Percentiles rank a stretch among this genome's conserved stretches.
phyloP scores from a whole-genome alignment of 2,797 vertebrate species.

The Hydrophis major region DNA sequence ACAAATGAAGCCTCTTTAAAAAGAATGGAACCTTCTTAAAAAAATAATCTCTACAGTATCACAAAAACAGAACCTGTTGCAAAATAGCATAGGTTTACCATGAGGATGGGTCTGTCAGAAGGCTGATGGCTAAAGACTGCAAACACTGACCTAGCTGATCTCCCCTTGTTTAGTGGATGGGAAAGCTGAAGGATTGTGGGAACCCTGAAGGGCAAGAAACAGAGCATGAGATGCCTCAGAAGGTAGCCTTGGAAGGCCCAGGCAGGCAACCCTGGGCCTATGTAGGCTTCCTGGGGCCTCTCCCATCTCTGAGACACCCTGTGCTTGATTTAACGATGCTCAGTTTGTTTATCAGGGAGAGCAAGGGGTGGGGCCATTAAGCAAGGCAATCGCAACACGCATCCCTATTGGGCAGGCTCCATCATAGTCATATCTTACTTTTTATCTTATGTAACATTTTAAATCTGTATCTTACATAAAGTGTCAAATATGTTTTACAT shows the following conservation, averaged over 20 bases:
- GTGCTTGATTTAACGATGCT: neutral
- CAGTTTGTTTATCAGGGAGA: neutral
- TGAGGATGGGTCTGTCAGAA: neutral
- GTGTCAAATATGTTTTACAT: neutral
- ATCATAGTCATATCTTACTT: neutral
- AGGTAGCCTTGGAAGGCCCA: neutral
- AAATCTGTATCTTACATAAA: neutral
- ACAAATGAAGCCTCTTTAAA: neutral
- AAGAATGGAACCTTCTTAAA: no score
- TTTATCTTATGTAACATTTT: neutral
- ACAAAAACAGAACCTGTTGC: no score
- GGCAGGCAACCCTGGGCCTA: neutral
- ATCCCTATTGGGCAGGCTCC: neutral
- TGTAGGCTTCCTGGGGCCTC: neutral
- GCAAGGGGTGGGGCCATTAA: neutral
- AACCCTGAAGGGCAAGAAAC: neutral
- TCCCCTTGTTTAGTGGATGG: neutral
- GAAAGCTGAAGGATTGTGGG: neutral
- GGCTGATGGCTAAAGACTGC: neutral
- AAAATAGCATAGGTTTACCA: no score
- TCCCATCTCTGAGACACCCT: no score
- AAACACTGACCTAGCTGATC: neutral
- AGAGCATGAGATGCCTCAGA: neutral
- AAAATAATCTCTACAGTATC: no score
- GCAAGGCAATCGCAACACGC: neutral